Percentiles rank a stretch among this genome's conserved stretches.
Evolutionary conservation across 2,113 vertebrate genomes (phyloP).

Genomic region (Nymphicus hollandicus): DNA sequence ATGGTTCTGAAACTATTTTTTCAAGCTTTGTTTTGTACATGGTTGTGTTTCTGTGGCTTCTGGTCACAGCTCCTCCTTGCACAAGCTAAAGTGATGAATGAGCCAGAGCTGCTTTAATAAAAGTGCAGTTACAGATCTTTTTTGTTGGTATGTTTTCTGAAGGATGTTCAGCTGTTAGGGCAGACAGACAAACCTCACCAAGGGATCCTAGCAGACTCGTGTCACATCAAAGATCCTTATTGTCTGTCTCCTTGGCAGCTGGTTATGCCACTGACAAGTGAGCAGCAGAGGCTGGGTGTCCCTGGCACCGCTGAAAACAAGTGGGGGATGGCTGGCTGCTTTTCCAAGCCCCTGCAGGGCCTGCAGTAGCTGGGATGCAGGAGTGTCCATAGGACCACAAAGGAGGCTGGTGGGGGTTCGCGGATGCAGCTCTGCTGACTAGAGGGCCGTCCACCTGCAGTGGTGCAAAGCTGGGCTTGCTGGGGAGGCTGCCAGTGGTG

Average conservation of each 20-base stretch:
- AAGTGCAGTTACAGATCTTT: not conserved
- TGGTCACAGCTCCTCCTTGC: not conserved
- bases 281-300: not conserved
- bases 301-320: fast-evolving
- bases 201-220: not conserved
- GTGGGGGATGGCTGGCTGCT: fast-evolving
- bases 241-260: not conserved
- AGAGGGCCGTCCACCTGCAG: fast-evolving
- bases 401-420: not conserved
- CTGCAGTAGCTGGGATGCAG: not conserved
- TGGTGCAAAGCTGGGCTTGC: fast-evolving
- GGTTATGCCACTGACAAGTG: not conserved
- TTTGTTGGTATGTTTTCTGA: not conserved
- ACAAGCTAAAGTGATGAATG: not conserved
- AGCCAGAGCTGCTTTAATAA: not conserved
- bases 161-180: not conserved
- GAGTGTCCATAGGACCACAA: not conserved
- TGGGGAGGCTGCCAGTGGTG: not conserved
- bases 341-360: not conserved
- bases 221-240: not conserved
- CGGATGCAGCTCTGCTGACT: not conserved
- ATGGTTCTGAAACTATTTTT: not conserved
- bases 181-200: not conserved
- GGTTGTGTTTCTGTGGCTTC: not conserved
- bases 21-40: not conserved